These are phyloP conservation scores for Imbricaverruca yamaguchii DNA, from an alignment of 2,888 invertebrate genomes.

Conservation along the genomic window DNA sequence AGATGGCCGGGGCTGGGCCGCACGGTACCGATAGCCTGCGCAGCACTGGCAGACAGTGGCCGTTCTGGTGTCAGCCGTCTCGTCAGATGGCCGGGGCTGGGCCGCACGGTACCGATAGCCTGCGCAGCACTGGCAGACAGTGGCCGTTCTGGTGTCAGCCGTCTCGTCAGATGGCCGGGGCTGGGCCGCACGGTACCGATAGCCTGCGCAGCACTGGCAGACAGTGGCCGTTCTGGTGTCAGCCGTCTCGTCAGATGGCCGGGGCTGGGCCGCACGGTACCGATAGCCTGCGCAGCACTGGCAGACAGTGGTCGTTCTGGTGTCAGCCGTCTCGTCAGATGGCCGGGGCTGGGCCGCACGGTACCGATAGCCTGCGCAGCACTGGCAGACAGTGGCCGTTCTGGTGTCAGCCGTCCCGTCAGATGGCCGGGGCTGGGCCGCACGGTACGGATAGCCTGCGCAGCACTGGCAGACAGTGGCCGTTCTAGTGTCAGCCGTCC, in stretches of 20 bases:
- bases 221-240: too few species aligned
- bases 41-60: constrained; percentile 30
- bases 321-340: neutral
- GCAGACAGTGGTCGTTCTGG: too few species aligned
- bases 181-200: too few species aligned
- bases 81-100: neutral
- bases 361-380: constrained; percentile 44
- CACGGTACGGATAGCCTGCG: constrained; percentile 43
- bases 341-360: neutral
- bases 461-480: constrained; percentile 30
- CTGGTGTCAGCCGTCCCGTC: neutral
- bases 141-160: too few species aligned
- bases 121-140: constrained; percentile 44
- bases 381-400: too few species aligned
- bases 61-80: too few species aligned
- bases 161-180: neutral
- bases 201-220: constrained; percentile 44
- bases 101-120: neutral
- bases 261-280: neutral
- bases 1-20: neutral
- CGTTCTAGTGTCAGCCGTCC: too few species aligned
- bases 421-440: neutral
- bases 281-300: constrained; percentile 45
- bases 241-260: neutral
- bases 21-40: constrained; percentile 43